A percentile compares a stretch with the other conserved stretches of the same genome.
Evolutionary conservation across 2,113 vertebrate species (phyloP).

Genomic region (Atractosteus spatula): DNA sequence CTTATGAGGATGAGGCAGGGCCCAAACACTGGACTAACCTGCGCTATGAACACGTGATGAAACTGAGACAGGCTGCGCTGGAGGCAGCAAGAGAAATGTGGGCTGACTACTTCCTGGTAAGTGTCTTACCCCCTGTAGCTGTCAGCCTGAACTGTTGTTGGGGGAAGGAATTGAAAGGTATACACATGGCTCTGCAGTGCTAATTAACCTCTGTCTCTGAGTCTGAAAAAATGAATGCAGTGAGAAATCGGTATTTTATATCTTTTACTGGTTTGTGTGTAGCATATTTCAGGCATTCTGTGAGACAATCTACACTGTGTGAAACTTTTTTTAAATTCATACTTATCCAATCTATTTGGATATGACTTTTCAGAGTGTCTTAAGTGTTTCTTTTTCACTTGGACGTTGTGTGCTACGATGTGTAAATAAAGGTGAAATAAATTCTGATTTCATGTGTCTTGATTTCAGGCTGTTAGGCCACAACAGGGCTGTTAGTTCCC

Average conservation of each 20-base stretch:
- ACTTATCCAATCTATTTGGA: too few species aligned
- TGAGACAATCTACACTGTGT: not conserved
- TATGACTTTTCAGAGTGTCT: too few species aligned
- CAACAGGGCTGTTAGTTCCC: too few species aligned
- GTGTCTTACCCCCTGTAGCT: constrained; percentile 21
- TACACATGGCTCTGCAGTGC: too few species aligned
- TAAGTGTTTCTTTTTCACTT: too few species aligned
- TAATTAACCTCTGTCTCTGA: not conserved
- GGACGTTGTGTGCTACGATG: not conserved
- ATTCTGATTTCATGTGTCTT: too few species aligned
- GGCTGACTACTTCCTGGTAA: constrained; percentile 84
- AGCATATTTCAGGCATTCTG: not conserved
- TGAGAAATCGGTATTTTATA: not conserved
- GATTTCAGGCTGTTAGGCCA: too few species aligned
- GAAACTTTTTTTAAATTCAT: not conserved
- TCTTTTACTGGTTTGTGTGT: not conserved
- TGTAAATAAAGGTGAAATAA: too few species aligned
- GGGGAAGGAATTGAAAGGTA: not conserved
- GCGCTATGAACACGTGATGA: constrained; percentile 83
- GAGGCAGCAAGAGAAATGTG: constrained; percentile 76
- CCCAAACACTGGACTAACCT: constrained; percentile 81
- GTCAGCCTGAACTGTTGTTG: too few species aligned
- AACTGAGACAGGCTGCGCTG: constrained; percentile 80
- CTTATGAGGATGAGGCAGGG: constrained; percentile 73
- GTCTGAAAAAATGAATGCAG: not conserved